phyloP scores from a whole-genome alignment of 92 coral and sea anemone species.

The Zoanthus sansibaricus region DNA sequence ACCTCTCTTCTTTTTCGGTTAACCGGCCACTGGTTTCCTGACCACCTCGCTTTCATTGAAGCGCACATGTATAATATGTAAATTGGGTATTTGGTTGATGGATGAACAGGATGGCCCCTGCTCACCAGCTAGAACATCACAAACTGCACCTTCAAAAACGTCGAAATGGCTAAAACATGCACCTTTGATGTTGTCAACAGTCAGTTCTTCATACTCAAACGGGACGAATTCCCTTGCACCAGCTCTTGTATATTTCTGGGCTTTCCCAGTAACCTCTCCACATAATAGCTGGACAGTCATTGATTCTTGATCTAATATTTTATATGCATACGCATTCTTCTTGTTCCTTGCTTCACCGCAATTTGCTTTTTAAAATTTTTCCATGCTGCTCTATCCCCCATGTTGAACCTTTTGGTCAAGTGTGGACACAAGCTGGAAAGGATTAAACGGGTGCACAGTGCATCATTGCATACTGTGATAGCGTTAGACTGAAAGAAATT shows the following conservation, averaged over 20 bases:
- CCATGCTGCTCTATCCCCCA: no score
- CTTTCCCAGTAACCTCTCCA: constrained; percentile 53
- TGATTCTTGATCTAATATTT: constrained; percentile 39
- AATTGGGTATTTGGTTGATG: constrained; percentile 60
- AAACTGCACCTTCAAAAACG: constrained; percentile 39
- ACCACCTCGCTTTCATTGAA: no score
- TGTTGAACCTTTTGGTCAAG: no score
- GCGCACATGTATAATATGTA: constrained; percentile 52
- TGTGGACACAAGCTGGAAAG: no score
- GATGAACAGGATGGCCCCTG: constrained; percentile 74
- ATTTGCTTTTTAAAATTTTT: no score
- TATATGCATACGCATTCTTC: constrained; percentile 27
- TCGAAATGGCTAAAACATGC: constrained; percentile 56
- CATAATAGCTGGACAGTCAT: constrained; percentile 47
- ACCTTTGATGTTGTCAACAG: constrained; percentile 50
- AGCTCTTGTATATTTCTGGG: constrained; percentile 54
- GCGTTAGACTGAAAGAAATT: no score
- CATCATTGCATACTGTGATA: no score
- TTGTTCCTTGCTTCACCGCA: constrained; percentile 13
- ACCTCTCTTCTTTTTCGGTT: no score
- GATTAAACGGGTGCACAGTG: no score
- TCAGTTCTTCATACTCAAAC: constrained; percentile 52
- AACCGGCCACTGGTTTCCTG: no score
- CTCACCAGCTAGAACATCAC: constrained; percentile 71
- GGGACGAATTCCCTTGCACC: constrained; percentile 60